A percentile compares a stretch with the other conserved stretches of the same genome.
These are phyloP conservation scores for Astropecten irregularis DNA, from an alignment of 53 echinoderm and acorn worm genomes.

Conservation along the genomic window DNA sequence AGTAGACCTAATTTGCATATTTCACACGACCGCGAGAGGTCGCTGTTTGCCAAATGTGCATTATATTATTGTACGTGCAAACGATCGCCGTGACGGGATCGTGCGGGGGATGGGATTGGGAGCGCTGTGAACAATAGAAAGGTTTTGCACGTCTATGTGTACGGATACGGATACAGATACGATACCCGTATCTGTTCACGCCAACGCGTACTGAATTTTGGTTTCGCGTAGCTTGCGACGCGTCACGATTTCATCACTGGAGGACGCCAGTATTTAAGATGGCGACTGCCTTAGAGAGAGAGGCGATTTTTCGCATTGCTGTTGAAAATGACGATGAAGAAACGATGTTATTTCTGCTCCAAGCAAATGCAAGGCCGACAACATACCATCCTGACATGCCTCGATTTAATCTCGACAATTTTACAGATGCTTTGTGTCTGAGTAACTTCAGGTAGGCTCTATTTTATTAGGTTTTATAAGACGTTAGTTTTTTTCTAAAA, in stretches of 20 bases:
- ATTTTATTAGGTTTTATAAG: background rate
- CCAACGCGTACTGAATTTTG: background rate
- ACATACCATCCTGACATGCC: constrained; percentile 15
- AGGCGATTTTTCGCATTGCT: constrained; percentile 2
- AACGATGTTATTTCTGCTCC: background rate
- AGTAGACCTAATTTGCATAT: too few species aligned
- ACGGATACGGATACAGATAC: constrained; percentile 26
- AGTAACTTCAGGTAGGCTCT: constrained; percentile 34
- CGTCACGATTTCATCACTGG: background rate
- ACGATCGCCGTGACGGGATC: too few species aligned
- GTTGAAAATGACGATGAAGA: constrained; percentile 38
- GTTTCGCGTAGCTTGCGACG: constrained; percentile 37
- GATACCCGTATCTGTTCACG: constrained; percentile 20
- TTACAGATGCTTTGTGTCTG: constrained; percentile 23
- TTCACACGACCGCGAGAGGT: too few species aligned
- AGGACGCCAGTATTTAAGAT: constrained; percentile 6
- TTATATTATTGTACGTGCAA: too few species aligned
- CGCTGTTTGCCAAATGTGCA: too few species aligned
- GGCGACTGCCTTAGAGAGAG: constrained; percentile 10
- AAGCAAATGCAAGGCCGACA: constrained; percentile 6
- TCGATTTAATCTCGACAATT: background rate
- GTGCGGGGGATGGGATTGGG: too few species aligned
- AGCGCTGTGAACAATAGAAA: too few species aligned
- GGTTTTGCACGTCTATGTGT: constrained; percentile 10
- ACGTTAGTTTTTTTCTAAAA: too few species aligned